Evolutionary conservation across 2,797 vertebrate species (phyloP).

Genomic region (Macropus fuliginosus): DNA sequence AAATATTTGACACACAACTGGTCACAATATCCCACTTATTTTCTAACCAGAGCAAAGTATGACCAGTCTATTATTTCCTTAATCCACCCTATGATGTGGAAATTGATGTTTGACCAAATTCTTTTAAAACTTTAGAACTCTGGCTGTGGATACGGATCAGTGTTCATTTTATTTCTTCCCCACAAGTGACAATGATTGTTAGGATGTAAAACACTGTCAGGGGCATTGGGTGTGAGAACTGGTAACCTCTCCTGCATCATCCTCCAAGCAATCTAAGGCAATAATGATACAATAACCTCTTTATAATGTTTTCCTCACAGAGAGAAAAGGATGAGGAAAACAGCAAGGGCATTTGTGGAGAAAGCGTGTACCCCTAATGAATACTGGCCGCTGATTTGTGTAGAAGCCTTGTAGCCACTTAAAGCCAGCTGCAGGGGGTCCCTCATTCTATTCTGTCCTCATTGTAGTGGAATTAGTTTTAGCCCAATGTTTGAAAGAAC

Average conservation of each 20-base stretch:
- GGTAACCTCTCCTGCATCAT: neutral
- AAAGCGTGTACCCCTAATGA: neutral
- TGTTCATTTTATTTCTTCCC: conserved; percentile 19
- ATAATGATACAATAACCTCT: neutral
- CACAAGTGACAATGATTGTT: conserved; percentile 17
- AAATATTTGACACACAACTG: no score
- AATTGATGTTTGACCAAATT: neutral
- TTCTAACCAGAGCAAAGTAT: no score
- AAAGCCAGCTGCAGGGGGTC: conserved; percentile 20
- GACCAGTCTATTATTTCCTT: no score
- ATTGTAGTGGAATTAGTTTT: conserved; percentile 57
- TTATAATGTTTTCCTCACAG: conserved; percentile 10
- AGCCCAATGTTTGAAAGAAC: conserved; percentile 65
- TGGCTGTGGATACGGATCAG: conserved; percentile 41
- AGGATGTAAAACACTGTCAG: conserved; percentile 6
- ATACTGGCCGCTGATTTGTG: conserved; percentile 2
- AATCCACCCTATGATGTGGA: neutral
- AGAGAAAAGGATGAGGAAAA: conserved; percentile 11
- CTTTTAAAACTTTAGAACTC: conserved; percentile 46
- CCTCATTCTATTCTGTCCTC: conserved; percentile 36
- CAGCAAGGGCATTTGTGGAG: conserved; percentile 17
- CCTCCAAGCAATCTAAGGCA: conserved; percentile 6
- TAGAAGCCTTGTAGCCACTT: conserved; percentile 44
- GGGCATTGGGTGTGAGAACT: neutral
- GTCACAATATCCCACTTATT: no score